These are phyloP conservation scores for Acrocephalus scirpaceus DNA, from an alignment of 2,797 vertebrate species.

Conservation along the genomic window DNA sequence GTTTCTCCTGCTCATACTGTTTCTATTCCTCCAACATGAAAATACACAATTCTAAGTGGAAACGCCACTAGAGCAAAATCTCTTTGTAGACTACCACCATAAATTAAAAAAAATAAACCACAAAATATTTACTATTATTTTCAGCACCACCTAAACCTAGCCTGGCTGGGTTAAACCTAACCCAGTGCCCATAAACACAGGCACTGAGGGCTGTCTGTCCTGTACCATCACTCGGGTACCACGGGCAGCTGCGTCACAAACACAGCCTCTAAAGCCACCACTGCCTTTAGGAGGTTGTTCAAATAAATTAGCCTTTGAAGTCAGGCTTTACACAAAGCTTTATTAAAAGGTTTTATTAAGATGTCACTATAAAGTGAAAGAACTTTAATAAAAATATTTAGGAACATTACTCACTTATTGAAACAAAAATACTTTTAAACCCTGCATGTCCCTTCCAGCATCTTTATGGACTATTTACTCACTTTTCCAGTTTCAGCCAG, in stretches of 20 bases:
- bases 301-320: constrained; percentile 39
- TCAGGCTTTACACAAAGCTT: background rate
- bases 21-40: background rate
- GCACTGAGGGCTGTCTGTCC: background rate
- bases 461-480: background rate
- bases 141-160: background rate
- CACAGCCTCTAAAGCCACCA: background rate
- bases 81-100: background rate
- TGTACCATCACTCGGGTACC: background rate
- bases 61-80: background rate
- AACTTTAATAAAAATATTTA: background rate
- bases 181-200: no score
- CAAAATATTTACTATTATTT: background rate
- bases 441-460: background rate
- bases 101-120: background rate
- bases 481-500: constrained; percentile 7
- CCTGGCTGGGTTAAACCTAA: background rate
- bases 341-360: constrained; percentile 23
- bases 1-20: background rate
- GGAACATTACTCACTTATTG: constrained; percentile 4
- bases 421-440: background rate
- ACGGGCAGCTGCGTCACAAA: background rate
- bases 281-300: background rate
- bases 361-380: background rate
- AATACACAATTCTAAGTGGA: background rate